Evolutionary conservation across 2,888 invertebrate species (phyloP).

Genomic region (Trichogramma evanescens): DNA sequence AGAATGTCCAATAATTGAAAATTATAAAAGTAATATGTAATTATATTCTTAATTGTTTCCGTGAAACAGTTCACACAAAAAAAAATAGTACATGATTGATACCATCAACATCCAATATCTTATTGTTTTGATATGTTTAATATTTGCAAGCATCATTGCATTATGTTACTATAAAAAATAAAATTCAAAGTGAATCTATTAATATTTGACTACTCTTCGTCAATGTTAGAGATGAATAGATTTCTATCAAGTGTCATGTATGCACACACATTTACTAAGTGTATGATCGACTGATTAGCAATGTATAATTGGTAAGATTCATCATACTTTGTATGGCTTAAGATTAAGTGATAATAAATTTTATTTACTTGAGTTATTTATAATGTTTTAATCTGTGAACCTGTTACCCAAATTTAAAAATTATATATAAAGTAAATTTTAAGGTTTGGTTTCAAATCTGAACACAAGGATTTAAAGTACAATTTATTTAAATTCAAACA

Average conservation of each 20-base stretch:
- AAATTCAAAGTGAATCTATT: slow-evolving; percentile 23
- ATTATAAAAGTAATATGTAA: slow-evolving; percentile 16
- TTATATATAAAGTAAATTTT: not conserved
- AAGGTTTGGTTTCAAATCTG: not conserved
- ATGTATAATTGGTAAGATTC: slow-evolving; percentile 12
- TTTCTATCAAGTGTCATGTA: slow-evolving; percentile 14
- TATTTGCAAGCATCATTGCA: slow-evolving; percentile 27
- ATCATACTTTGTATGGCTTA: slow-evolving; percentile 15
- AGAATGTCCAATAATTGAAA: slow-evolving; percentile 31
- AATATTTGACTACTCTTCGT: slow-evolving; percentile 18
- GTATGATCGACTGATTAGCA: slow-evolving; percentile 13
- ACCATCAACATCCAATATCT: slow-evolving; percentile 24
- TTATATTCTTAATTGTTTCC: slow-evolving; percentile 33
- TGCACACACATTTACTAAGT: slow-evolving; percentile 3
- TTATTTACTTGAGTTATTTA: slow-evolving; percentile 17
- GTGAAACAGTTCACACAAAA: slow-evolving; percentile 26
- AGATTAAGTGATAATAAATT: slow-evolving; percentile 18
- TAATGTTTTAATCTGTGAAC: not conserved
- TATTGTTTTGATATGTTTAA: slow-evolving; percentile 30
- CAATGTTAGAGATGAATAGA: slow-evolving; percentile 3
- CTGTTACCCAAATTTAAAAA: not conserved
- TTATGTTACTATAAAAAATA: slow-evolving; percentile 28
- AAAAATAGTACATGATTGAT: slow-evolving; percentile 28
- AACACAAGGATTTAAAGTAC: slow-evolving; percentile 10
- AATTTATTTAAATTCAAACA: slow-evolving; percentile 12